Evolutionary conservation across 2,888 invertebrate species (phyloP), one percentile per base, ranked within the genome.

Genomic region (Lomographa bimaculata): DNA sequence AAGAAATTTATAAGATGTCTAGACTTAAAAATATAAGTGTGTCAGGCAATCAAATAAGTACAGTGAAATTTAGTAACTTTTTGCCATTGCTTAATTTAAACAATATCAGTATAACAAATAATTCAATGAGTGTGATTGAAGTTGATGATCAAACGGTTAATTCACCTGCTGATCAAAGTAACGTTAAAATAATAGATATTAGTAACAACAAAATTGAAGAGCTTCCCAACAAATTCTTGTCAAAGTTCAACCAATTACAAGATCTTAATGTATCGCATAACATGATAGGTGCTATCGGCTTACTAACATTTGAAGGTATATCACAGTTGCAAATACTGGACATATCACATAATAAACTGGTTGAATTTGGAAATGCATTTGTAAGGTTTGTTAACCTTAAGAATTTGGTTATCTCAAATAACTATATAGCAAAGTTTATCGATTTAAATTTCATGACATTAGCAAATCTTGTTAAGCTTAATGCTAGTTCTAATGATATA

Each of bases 181-280:
- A 17, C 8, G 11, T 28, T 23, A 5, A 23, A 28, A 10, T 2
- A 4, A 23, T 36, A 6, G 18, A 28, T 7, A 8, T 36, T 3
- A 36, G 36, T 17, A 7, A 11, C n/a, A 36, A 36, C 23, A 2
- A 11, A 1, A 8, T 28, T 6, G 17, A 36, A 18, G 11, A 11
- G 11, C 7, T 27, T 3, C 36, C 28, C 3, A 17, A 28, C 6
- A 21, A 24, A 4, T 36, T 36, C n/a, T 3, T 28, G 4, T 8
- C 21, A 5, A 5, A 17, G n/a, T 36, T 28, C 7, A 16, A 1
- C 5, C 5, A 28, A 3, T 24, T 36, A 7, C 10, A 18, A n/a
- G 7, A 36, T 18, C 21, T 36, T 8, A 21, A 36, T 11, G 4
- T 36, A 7, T 36, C 36, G 17, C 23, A 36, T 9, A 36, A 36